phyloP scores from a whole-genome alignment of 1,140 invertebrate genomes.

The Neodiprion fabricii region DNA sequence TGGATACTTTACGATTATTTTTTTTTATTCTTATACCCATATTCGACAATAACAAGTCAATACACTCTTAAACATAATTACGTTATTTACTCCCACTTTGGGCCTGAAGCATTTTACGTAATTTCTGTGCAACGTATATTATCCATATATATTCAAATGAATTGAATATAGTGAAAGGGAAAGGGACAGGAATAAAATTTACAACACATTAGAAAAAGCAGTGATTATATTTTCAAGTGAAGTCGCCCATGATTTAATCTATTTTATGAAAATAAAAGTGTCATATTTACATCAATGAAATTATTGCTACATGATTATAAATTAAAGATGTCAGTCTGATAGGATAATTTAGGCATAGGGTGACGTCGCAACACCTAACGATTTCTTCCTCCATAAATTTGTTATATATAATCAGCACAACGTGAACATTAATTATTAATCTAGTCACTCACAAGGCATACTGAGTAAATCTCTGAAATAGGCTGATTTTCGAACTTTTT shows the following conservation, averaged over 20 bases:
- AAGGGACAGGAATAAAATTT: background rate
- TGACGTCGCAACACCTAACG: background rate
- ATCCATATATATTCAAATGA: background rate
- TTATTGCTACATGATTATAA: slow-evolving; percentile 26
- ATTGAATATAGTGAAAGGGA: background rate
- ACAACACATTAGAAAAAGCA: background rate
- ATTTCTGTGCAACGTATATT: background rate
- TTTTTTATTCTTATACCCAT: too few species aligned
- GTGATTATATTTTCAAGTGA: slow-evolving; percentile 1
- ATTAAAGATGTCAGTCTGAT: slow-evolving; percentile 22
- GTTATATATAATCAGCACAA: too few species aligned
- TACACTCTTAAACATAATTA: too few species aligned
- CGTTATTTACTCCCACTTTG: too few species aligned
- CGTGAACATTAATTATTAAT: too few species aligned
- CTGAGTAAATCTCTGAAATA: too few species aligned
- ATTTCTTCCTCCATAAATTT: background rate
- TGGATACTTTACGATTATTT: too few species aligned
- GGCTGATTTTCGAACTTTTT: too few species aligned
- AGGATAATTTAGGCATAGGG: background rate
- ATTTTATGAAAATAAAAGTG: slow-evolving; percentile 24
- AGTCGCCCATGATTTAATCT: slow-evolving; percentile 3
- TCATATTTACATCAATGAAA: slow-evolving; percentile 47
- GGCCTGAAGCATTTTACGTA: background rate
- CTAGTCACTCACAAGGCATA: too few species aligned
- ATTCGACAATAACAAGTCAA: too few species aligned